A percentile compares a stretch with the other conserved stretches of the same genome.
These are phyloP conservation scores for Eubucco bourcierii DNA, from an alignment of 2,113 vertebrate genomes.

Conservation along the genomic window DNA sequence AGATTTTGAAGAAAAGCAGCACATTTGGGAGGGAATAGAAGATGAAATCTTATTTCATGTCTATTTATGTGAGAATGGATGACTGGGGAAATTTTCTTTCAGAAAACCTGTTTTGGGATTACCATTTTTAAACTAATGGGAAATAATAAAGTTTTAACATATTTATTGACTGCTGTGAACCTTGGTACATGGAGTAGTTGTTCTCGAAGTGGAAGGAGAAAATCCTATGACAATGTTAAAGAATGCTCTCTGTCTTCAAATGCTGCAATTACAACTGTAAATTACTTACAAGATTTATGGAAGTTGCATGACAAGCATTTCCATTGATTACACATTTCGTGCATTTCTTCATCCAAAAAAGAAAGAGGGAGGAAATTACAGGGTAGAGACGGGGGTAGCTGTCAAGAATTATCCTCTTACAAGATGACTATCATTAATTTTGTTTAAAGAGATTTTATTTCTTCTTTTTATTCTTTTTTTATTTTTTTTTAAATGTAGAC, in stretches of 20 bases:
- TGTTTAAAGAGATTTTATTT: slow-evolving; percentile 60
- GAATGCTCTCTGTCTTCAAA: slow-evolving; percentile 41
- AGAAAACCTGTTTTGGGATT: not conserved
- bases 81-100: not conserved
- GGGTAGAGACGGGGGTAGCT: slow-evolving; percentile 46
- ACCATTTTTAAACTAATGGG: slow-evolving; percentile 16
- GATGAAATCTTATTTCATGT: not conserved
- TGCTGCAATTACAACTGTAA: slow-evolving; percentile 50
- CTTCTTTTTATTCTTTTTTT: slow-evolving; percentile 38
- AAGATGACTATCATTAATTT: slow-evolving; percentile 49
- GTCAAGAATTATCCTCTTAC: slow-evolving; percentile 49
- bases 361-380: slow-evolving; percentile 41
- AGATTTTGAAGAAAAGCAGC: not conserved
- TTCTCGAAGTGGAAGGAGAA: slow-evolving; percentile 19
- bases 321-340: slow-evolving; percentile 64
- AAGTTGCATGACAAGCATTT: slow-evolving; percentile 53
- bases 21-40: not conserved
- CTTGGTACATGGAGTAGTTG: not conserved
- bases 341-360: slow-evolving; percentile 63
- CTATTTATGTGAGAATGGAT: slow-evolving; percentile 22
- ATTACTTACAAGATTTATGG: slow-evolving; percentile 48
- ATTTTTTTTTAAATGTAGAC: not conserved
- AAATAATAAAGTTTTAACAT: slow-evolving; percentile 2
- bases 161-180: slow-evolving; percentile 4
- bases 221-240: slow-evolving; percentile 7